Base-by-base conservation (phyloP, 2,797 vertebrate genomes). In the Sebastes vulpes region DNA sequence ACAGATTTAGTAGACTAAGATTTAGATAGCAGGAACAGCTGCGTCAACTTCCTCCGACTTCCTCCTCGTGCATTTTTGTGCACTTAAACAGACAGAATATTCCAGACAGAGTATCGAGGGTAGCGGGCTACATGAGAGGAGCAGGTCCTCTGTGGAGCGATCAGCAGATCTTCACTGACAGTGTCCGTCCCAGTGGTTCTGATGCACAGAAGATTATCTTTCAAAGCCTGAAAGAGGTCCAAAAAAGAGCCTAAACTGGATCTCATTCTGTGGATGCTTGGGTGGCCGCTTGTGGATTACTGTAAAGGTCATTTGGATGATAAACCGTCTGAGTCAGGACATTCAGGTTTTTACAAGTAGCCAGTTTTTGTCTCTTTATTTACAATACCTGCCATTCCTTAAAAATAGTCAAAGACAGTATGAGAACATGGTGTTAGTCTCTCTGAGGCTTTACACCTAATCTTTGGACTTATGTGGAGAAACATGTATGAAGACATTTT, bases 81-180 rank as follows among this genome's bases (percentile, higher is more conserved):
- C 35, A 35, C 18, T 48, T 20, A 23, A 31, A 9, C 61, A 73
- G 35, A 72, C 57, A 42, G 11, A 71, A 29, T 21, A 72, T 48
- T 65, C 11, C 42, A 68, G 63, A 69, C 78, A 79, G 58, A 61
- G 66, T 35, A 63, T 79, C 21, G 50, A 61, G 29, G 26, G 10
- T 38, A 42, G 61, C 2, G 21, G 54, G 42, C 65, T 82, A 29
- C 63, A 38, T 53, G 72, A 82, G 71, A 82, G 16, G 32, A 63
- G 73, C 60, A 46, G 65, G 29, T 35, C 68, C 79, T 88, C 87
- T 63, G 64, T 68, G 89, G 83, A 82, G 80, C 76, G 18, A 70
- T 87, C 78, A 68, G 86, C 84, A 82, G 59, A 83, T 86, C 76
- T 82, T 79, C 58, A 5, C 87, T 59, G 82, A 81, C 66, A 79